Evolutionary conservation across 2,797 vertebrate genomes (phyloP).

Genomic region (Ctenosaura bakeri): DNA sequence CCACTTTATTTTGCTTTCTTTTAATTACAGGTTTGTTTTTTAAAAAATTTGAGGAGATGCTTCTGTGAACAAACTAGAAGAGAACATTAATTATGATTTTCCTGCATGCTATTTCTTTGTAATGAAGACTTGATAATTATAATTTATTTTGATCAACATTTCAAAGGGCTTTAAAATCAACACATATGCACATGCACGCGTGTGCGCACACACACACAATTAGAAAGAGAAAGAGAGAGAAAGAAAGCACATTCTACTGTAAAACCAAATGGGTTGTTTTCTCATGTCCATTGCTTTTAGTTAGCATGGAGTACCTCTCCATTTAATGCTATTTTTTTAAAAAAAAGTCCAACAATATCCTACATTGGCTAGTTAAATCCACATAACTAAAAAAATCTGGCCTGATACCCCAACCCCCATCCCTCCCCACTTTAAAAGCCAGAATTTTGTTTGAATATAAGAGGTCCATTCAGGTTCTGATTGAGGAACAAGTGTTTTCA

Average conservation of each 20-base stretch:
- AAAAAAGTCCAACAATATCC: background rate
- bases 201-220: background rate
- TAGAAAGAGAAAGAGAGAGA: no score
- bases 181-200: no score
- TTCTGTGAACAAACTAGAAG: conserved; percentile 15
- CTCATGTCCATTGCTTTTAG: background rate
- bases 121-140: background rate
- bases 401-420: no score
- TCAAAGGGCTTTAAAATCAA: conserved; percentile 18
- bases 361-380: background rate
- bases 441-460: no score
- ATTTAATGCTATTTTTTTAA: conserved; percentile 27
- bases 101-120: background rate
- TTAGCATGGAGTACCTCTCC: background rate
- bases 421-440: no score
- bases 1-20: background rate
- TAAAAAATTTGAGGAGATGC: background rate
- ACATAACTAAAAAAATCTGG: no score
- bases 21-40: background rate
- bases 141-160: conserved; percentile 29
- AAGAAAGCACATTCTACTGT: no score
- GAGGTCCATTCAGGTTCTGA: no score
- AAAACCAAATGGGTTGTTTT: background rate
- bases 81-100: conserved; percentile 37
- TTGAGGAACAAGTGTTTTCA: no score